Percentiles rank a stretch among this genome's conserved stretches.
Evolutionary conservation across 2,888 invertebrate species (phyloP).

Genomic region (Schizaphis graminum): DNA sequence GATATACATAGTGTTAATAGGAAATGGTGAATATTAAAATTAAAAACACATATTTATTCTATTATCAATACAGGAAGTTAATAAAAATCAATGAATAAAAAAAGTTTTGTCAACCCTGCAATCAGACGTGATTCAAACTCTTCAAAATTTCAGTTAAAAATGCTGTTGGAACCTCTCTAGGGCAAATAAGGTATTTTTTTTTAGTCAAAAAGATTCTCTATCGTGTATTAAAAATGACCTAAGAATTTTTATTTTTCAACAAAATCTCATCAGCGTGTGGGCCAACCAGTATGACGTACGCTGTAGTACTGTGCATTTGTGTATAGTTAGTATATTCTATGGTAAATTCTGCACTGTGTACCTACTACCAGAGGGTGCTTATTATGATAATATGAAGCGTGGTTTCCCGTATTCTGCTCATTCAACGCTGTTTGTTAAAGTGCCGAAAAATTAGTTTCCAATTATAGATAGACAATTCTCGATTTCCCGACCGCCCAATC

Average conservation of each 20-base stretch:
- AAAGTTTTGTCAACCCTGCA: neutral
- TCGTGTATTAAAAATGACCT: neutral
- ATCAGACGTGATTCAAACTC: neutral
- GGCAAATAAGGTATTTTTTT: neutral
- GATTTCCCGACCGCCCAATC: neutral
- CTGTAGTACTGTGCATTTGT: neutral
- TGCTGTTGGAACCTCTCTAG: neutral
- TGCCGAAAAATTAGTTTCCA: neutral
- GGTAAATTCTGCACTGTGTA: neutral
- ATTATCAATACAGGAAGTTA: neutral
- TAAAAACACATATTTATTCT: neutral
- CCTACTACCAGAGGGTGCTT: neutral
- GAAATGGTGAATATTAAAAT: neutral
- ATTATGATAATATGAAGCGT: neutral
- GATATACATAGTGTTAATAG: neutral
- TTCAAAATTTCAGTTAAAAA: neutral
- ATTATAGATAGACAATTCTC: neutral
- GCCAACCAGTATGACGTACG: too few species aligned
- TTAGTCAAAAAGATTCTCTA: neutral
- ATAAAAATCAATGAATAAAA: neutral
- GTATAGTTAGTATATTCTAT: neutral
- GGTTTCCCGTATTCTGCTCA: too few species aligned
- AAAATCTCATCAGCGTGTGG: neutral
- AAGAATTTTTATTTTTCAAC: neutral
- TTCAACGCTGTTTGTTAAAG: neutral